phyloP scores from a whole-genome alignment of 1,140 invertebrate genomes.

The Drosophila burlai region DNA sequence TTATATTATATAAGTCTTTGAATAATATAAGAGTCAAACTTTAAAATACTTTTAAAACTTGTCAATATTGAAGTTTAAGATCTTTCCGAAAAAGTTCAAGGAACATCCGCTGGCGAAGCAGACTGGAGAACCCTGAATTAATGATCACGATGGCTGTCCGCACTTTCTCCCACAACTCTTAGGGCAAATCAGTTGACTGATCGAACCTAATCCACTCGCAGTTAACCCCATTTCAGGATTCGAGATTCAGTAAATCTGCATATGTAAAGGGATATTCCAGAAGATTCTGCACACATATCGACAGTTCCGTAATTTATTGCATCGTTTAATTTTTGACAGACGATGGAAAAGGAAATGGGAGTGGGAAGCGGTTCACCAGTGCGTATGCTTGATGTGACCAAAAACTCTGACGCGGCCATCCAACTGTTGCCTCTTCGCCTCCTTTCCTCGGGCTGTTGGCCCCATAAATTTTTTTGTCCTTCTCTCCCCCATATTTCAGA shows the following conservation, averaged over 20 bases:
- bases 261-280: conserved; percentile 1
- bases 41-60: neutral
- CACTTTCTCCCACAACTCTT: neutral
- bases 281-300: conserved; percentile 33
- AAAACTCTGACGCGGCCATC: conserved; percentile 12
- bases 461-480: conserved; percentile 16
- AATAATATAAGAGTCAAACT: neutral
- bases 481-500: neutral
- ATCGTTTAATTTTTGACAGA: conserved; percentile 71
- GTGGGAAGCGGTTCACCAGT: conserved; percentile 51
- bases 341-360: neutral
- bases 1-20: too few relatives aligned
- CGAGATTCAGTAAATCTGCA: conserved; percentile 12
- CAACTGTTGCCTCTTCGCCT: conserved; percentile 29
- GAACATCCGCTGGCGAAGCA: neutral
- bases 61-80: too few relatives aligned
- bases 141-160: conserved; percentile 25
- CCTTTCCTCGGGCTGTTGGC: conserved; percentile 8
- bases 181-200: conserved; percentile 28
- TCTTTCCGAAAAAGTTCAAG: neutral
- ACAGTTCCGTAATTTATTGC: conserved; percentile 69
- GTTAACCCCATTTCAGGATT: conserved; percentile 4
- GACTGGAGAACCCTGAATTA: neutral
- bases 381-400: conserved; percentile 68
- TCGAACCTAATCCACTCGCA: conserved; percentile 37